phyloP scores from a whole-genome alignment of 2,113 vertebrate genomes.

The Malurus alboscapulatus region DNA sequence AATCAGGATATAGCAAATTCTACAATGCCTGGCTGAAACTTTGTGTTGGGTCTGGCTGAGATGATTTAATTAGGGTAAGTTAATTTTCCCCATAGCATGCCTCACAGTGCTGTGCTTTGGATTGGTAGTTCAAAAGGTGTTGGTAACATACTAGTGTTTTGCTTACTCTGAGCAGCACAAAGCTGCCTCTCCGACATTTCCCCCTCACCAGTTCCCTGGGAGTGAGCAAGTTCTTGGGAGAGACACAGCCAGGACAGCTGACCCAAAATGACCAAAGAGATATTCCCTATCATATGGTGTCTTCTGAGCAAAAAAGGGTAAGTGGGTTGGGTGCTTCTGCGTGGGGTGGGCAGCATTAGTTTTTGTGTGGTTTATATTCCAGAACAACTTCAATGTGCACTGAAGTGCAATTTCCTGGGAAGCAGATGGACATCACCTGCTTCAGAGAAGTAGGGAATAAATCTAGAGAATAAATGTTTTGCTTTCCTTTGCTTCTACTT shows the following conservation, averaged over 20 bases:
- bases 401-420: not conserved
- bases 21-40: not conserved
- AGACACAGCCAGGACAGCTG: not conserved
- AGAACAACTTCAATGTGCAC: accelerated
- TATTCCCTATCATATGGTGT: not conserved
- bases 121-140: not conserved
- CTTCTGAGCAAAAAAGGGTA: not conserved
- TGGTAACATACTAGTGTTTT: not conserved
- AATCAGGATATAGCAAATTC: not conserved
- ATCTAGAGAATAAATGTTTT: not conserved
- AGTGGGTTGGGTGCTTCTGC: not conserved
- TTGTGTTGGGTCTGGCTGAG: not conserved
- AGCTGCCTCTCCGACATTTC: not conserved
- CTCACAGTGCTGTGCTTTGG: accelerated
- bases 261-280: not conserved
- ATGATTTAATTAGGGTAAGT: not conserved
- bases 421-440: not conserved
- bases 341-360: not conserved
- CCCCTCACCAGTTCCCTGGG: not conserved
- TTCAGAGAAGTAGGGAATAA: not conserved
- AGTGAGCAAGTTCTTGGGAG: not conserved
- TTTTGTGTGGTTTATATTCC: not conserved
- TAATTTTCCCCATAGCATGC: not conserved
- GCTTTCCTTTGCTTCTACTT: not conserved
- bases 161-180: not conserved